A percentile compares a stretch with the other conserved stretches of the same genome.
Conservation (phyloP, 2,113 vertebrate species). For the Xiphorhynchus elegans region DNA sequence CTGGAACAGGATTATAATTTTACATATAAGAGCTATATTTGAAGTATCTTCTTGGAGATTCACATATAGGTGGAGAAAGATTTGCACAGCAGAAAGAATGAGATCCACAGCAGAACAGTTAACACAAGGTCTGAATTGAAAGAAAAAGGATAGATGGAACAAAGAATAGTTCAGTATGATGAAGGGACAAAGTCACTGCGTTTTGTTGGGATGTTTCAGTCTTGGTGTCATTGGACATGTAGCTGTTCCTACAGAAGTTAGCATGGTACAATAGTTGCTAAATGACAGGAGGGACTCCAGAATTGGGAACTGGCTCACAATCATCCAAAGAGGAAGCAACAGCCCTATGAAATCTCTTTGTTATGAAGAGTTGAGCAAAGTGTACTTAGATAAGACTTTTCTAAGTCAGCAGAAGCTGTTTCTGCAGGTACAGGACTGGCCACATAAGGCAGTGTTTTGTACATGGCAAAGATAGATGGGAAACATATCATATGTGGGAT, state of each 20-base stretch:
- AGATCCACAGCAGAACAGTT: not conserved
- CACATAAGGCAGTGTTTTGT: not conserved
- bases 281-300: not conserved
- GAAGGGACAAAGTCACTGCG: not conserved
- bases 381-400: not conserved
- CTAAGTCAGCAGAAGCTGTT: not conserved
- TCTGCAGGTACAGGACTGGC: not conserved
- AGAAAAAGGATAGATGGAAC: not conserved
- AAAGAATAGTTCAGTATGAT: not conserved
- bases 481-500: not conserved
- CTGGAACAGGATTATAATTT: not conserved
- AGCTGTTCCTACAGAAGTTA: not conserved
- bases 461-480: not conserved
- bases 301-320: not conserved
- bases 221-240: fast-evolving
- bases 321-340: not conserved
- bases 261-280: not conserved
- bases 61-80: not conserved
- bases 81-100: not conserved
- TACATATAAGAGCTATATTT: not conserved
- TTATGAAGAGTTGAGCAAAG: not conserved
- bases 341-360: not conserved
- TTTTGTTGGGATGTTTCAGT: not conserved
- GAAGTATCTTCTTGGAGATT: not conserved
- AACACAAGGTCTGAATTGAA: not conserved